Conservation (phyloP, 2,888 invertebrate species). For the Drosophila cognata region DNA sequence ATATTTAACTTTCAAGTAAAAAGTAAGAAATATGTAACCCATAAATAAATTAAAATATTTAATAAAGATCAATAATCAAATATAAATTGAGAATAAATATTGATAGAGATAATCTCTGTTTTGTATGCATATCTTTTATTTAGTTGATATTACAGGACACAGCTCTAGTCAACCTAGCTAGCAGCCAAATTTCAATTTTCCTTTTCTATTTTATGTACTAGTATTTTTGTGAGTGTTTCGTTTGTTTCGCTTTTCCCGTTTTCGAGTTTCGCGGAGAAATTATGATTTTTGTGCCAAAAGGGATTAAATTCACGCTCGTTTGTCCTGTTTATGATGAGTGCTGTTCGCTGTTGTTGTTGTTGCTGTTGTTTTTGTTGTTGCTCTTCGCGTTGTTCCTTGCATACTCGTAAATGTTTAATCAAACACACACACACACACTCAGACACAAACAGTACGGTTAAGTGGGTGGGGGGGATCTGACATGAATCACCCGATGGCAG, state of each 20-base stretch:
- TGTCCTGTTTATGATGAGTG: conserved; percentile 79
- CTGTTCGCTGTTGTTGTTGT: conserved; percentile 28
- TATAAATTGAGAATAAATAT: not conserved
- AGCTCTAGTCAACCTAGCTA: conserved; percentile 13
- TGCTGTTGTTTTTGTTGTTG: conserved; percentile 15
- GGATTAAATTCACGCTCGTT: conserved; percentile 82
- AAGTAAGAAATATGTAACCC: not conserved
- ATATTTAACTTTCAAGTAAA: not conserved
- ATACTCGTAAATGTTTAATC: conserved; percentile 66
- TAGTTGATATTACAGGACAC: not conserved
- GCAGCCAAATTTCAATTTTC: conserved; percentile 28
- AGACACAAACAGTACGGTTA: conserved; percentile 8
- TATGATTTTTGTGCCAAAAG: conserved; percentile 83
- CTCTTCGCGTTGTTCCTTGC: conserved; percentile 48
- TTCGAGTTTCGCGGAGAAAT: conserved; percentile 55
- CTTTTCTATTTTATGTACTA: conserved; percentile 36
- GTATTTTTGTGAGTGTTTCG: conserved; percentile 31
- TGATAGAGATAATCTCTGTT: not conserved
- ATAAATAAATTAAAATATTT: not conserved
- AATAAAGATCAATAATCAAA: not conserved
- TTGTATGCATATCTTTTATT: not conserved
- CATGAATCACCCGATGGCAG: conserved; percentile 74
- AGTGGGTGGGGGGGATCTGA: conserved; percentile 37
- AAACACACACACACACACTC: conserved; percentile 45
- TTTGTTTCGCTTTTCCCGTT: conserved; percentile 25